A percentile compares a stretch with the other conserved stretches of the same genome.
phyloP scores from a whole-genome alignment of 2,888 invertebrate species.

The Artemia sp. region DNA sequence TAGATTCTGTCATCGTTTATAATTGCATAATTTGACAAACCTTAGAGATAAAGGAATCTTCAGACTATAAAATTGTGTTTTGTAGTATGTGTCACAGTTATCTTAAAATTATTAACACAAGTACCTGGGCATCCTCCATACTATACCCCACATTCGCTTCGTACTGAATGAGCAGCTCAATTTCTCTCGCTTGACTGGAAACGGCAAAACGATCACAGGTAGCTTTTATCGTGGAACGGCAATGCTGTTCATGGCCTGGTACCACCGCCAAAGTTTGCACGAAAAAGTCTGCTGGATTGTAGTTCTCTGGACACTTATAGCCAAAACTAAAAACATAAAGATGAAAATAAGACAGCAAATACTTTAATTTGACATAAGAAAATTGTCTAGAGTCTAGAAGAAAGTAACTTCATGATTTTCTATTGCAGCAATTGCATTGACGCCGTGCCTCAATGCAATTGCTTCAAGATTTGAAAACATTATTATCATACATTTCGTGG shows the following conservation, averaged over 20 bases:
- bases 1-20: too few species aligned
- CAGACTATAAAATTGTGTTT: slow-evolving; percentile 9
- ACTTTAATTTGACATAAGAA: too few species aligned
- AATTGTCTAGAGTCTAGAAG: too few species aligned
- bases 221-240: slow-evolving; percentile 28
- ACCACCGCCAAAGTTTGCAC: slow-evolving; percentile 35
- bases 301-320: slow-evolving; percentile 33
- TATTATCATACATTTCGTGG: too few species aligned
- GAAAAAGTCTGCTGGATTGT: slow-evolving; percentile 37
- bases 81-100: background rate
- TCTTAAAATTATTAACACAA: background rate
- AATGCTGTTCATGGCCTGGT: slow-evolving; percentile 33
- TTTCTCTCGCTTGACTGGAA: slow-evolving; percentile 55
- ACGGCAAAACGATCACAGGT: slow-evolving; percentile 61
- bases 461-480: too few species aligned
- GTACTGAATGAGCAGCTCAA: slow-evolving; percentile 50
- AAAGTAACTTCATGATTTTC: too few species aligned
- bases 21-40: too few species aligned
- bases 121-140: slow-evolving; percentile 22
- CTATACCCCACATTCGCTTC: slow-evolving; percentile 25
- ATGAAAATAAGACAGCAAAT: too few species aligned
- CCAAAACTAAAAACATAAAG: slow-evolving; percentile 26
- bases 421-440: too few species aligned
- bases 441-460: too few species aligned
- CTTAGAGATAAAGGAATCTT: slow-evolving; percentile 15